Base-by-base conservation (phyloP, 2,888 invertebrate genomes). In the Epistrophella euchroma region DNA sequence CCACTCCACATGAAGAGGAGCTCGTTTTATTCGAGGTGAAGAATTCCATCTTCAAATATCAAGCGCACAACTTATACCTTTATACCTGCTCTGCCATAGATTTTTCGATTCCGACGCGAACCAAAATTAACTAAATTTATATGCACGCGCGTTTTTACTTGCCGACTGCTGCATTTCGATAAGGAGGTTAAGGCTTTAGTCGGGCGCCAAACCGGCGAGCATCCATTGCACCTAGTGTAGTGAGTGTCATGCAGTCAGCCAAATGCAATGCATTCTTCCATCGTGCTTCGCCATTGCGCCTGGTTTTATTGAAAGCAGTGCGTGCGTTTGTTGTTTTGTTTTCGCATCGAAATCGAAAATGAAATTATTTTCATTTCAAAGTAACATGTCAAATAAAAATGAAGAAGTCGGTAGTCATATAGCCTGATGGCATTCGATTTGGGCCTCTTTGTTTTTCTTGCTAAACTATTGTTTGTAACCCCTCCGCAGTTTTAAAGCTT, bases 151-250 rank as follows among this genome's bases (percentile, higher is more conserved):
- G 56, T 43, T 62, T 45, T 40, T 37, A 62, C 47, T 7, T 56
- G 25, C 64, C 62, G 52, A 77, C 71, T 71, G 86, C 28, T 4
- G 6, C 81, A 74, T 72, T 73, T 73, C 71, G 47, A 66, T 86
- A 87, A 87, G 75, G 87, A 87, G 87, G 87, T 87, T 78, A 87
- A 87, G 87, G 87, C 74, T 87, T 79, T 74, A 68, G 40, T 50
- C 75, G 78, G 87, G 83, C 87, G 87, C 87, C 87, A 71, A 83
- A 40, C 72, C 75, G 83, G 81, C 78, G 83, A 66, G 77, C 74
- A 74, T 82, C 74, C 73, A 70, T 50, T 56, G 77, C 62, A 55
- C 81, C 74, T n/a, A n/a, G n/a, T n/a, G n/a, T n/a, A 77, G 81
- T 81, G 81, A 77, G 81, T 81, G 81, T 70, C 82, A 43, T n/a